Percentiles rank a stretch among this genome's conserved stretches.
Conservation (phyloP, 2,888 invertebrate genomes). For the Bimastos eiseni region DNA sequence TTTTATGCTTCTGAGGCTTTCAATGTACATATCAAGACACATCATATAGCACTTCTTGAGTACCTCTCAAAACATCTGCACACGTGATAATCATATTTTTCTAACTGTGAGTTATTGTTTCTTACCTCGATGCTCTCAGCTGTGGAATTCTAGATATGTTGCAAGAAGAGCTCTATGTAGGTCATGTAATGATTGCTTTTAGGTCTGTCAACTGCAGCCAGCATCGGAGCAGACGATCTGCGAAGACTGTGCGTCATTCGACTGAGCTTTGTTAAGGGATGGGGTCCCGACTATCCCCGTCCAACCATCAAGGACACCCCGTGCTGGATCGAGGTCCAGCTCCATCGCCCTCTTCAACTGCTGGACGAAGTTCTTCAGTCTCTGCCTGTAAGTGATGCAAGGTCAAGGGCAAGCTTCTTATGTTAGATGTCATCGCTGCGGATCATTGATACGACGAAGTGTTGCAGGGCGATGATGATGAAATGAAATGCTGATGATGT, state of each 20-base stretch:
- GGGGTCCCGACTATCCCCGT: slow-evolving; percentile 97
- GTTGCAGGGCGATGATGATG: neutral
- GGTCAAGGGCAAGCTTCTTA: slow-evolving; percentile 22
- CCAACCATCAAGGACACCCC: slow-evolving; percentile 98
- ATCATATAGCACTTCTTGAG: too few relatives aligned
- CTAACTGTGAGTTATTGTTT: too few relatives aligned
- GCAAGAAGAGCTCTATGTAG: too few relatives aligned
- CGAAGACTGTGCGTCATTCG: slow-evolving; percentile 92
- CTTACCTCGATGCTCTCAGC: too few relatives aligned
- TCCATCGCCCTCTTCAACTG: slow-evolving; percentile 76
- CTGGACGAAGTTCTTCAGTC: slow-evolving; percentile 93
- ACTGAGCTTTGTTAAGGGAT: slow-evolving; percentile 97
- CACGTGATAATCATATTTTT: too few relatives aligned
- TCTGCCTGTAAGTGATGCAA: slow-evolving; percentile 41
- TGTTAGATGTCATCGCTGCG: slow-evolving; percentile 22
- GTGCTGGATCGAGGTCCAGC: slow-evolving; percentile 66
- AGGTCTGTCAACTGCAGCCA: slow-evolving; percentile 82
- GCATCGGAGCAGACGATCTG: slow-evolving; percentile 97
- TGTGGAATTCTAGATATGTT: too few relatives aligned
- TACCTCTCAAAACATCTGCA: too few relatives aligned
- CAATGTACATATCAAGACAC: too few relatives aligned
- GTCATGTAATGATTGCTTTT: slow-evolving; percentile 3
- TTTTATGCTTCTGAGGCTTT: too few relatives aligned
- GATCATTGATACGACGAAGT: neutral
- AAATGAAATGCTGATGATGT: neutral